Evolutionary conservation across 2,113 vertebrate genomes (phyloP).

Genomic region (Clinocottus analis): DNA sequence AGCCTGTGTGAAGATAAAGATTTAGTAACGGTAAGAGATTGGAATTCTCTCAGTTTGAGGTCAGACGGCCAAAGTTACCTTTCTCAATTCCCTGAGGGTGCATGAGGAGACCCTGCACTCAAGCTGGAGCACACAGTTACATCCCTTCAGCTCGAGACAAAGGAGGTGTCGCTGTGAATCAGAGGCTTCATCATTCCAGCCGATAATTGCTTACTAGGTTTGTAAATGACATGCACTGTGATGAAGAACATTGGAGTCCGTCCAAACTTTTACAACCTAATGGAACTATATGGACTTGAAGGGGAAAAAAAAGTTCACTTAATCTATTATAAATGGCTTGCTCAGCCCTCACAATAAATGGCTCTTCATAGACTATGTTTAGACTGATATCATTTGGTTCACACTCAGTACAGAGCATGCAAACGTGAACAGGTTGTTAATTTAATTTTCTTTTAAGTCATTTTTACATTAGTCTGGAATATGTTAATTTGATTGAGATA

Average conservation of each 20-base stretch:
- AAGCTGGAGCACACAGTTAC: slow-evolving; percentile 54
- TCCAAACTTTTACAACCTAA: slow-evolving; percentile 8
- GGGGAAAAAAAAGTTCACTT: background rate
- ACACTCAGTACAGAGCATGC: slow-evolving; percentile 4
- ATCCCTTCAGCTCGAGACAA: slow-evolving; percentile 62
- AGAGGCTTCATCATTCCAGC: slow-evolving; percentile 48
- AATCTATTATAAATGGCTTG: slow-evolving; percentile 2
- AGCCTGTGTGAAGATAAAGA: slow-evolving; percentile 76
- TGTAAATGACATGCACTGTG: slow-evolving; percentile 58
- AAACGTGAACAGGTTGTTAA: slow-evolving; percentile 10
- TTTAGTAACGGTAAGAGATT: slow-evolving; percentile 81
- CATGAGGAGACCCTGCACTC: slow-evolving; percentile 54
- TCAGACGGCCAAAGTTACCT: slow-evolving; percentile 79
- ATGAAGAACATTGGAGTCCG: slow-evolving; percentile 13
- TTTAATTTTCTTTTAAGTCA: slow-evolving; percentile 1
- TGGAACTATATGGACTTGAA: background rate
- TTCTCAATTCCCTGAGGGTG: slow-evolving; percentile 65
- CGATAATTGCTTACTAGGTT: slow-evolving; percentile 63
- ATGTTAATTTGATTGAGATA: background rate
- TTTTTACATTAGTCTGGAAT: background rate
- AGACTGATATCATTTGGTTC: slow-evolving; percentile 4
- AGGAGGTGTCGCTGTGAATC: slow-evolving; percentile 62
- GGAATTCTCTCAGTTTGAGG: slow-evolving; percentile 80
- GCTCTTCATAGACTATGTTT: background rate
- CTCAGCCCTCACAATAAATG: background rate